phyloP scores from a whole-genome alignment of 2,888 invertebrate species.

The Sepioteuthis lessoniana region DNA sequence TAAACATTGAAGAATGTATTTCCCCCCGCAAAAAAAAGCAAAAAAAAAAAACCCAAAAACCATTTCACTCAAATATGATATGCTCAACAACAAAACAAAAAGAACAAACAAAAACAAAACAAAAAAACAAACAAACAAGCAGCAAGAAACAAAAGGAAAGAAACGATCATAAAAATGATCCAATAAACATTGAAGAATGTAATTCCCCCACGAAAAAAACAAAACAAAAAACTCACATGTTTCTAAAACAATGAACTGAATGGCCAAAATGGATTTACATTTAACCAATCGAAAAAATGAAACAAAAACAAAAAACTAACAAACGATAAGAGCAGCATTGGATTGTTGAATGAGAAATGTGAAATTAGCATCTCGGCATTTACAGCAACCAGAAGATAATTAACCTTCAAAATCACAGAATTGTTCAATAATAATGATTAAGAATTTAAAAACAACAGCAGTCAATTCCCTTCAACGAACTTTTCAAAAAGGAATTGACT shows the following conservation, averaged over 20 bases:
- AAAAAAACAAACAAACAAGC: background rate
- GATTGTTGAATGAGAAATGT: background rate
- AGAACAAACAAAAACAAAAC: background rate
- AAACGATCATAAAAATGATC: no score
- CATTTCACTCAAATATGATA: background rate
- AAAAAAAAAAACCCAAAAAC: no score
- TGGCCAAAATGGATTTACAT: background rate
- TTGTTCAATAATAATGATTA: background rate
- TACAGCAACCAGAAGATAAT: background rate
- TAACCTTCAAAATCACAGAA: background rate
- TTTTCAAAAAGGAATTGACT: background rate
- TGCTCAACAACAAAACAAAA: background rate
- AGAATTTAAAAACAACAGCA: background rate
- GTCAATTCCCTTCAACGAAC: constrained; percentile 33
- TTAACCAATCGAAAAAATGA: background rate
- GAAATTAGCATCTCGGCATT: background rate
- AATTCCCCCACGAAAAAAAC: background rate
- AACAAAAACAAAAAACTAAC: background rate
- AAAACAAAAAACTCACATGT: background rate
- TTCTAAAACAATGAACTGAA: background rate
- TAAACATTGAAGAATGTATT: background rate
- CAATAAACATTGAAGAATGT: background rate
- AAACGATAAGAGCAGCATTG: background rate
- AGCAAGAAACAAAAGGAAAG: no score
- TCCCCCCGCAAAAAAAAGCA: no score